Evolutionary conservation across 2,888 invertebrate genomes (phyloP), one percentile per base, ranked within the genome.

Genomic region (Amphipyra berbera): DNA sequence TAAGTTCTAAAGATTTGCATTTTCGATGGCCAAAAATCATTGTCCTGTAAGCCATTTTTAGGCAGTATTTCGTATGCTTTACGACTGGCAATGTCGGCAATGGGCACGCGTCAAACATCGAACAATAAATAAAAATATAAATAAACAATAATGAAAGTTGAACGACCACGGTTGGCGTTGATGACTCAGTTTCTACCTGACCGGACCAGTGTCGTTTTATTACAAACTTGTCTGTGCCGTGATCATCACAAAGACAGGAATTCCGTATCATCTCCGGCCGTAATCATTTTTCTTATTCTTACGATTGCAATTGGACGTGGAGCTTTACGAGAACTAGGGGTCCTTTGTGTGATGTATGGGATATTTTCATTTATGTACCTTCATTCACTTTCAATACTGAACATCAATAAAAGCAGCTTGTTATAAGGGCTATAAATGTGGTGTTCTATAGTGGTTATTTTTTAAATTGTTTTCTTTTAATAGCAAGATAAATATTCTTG

Each of bases 181-280:
- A 88, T 93, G 92, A 93, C 86, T 93, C 92, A 93, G 88, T 84
- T 84, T 85, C 84, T 91, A 93, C 93, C 93, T 92, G 92, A 88
- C 88, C 82, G 82, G 81, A 76, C 84, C 84, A 75, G 77, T 78
- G 80, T 82, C 79, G 81, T 80, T 82, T 84, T 82, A 76, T 83
- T 82, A 77, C 72, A 78, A 83, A 81, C 85, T 84, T 73, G 84
- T 85, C 84, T 85, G 81, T 80, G 84, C 82, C 81, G 75, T 80
- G 86, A 85, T 82, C 80, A 83, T 86, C 84, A 86, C 86, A 85
- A 87, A 84, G 82, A 75, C 76, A 85, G 85, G 85, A 84, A 87
- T 87, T 84, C 85, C 80, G 82, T 83, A 78, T 81, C 82, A 82
- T 82, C 81, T 79, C 77, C 78, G 78, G 68, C 54, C 30, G 58